Evolutionary conservation across 1,140 invertebrate genomes (phyloP).

Genomic region (Myzus persicae): DNA sequence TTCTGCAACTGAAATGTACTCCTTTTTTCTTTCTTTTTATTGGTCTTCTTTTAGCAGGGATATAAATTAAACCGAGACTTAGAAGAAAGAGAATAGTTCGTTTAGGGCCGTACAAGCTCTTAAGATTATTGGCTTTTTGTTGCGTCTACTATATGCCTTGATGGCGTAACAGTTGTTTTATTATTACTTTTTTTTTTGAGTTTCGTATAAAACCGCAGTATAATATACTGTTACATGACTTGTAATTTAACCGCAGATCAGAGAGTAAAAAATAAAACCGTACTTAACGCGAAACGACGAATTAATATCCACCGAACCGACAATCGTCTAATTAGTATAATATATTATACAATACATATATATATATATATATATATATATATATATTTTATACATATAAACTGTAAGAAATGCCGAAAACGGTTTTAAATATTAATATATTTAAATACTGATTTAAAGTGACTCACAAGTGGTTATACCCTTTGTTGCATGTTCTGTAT

Average conservation of each 20-base stretch:
- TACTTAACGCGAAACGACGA: not conserved
- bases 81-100: conserved; percentile 17
- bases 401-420: not conserved
- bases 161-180: conserved; percentile 51
- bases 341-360: not conserved
- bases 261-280: not conserved
- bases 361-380: too few species aligned
- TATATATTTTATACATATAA: not conserved
- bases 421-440: not conserved
- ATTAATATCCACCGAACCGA: not conserved
- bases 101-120: conserved; percentile 46
- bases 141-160: not conserved
- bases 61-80: conserved; percentile 55
- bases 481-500: not conserved
- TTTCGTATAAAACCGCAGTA: not conserved
- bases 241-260: not conserved
- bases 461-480: not conserved
- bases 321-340: not conserved
- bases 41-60: conserved; percentile 36
- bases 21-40: conserved; percentile 41
- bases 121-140: conserved; percentile 50
- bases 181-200: not conserved
- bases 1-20: conserved; percentile 50
- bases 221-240: not conserved
- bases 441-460: not conserved